Base-by-base conservation (phyloP, 2,888 invertebrate species). In the Hirtodrosophila cameraria region DNA sequence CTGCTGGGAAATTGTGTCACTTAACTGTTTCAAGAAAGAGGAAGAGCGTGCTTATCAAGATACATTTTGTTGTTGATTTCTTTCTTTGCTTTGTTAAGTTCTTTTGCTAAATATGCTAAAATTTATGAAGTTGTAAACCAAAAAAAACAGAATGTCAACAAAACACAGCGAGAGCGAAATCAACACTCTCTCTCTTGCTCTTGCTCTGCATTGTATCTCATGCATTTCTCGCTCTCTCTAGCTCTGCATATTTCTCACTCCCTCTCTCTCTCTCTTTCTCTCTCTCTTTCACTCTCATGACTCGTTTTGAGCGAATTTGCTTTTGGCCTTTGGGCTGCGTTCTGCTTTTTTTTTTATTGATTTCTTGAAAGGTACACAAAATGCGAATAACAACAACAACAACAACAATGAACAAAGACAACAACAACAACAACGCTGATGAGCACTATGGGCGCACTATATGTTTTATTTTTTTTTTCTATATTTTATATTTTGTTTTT, bases 341-440 rank as follows among this genome's bases (percentile, higher is more conserved):
- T 75, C 79, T 88, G 83, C 69, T 64, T 64, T 49, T 78, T 73
- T 66, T 83, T 88, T 88, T 88, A 88, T 88, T 88, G 88, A 88
- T 88, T 88, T 88, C 80, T 88, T 88, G 82, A 87, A 88, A 88
- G 88, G 81, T 87, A 86, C 85, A 85, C 85, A 86, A 87, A 87
- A 85, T 83, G 85, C 82, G 76, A 83, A 83, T 79, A 86, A 75
- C 78, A 87, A 75, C 77, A 83, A 73, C 66, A 68, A 66, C 62
- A 61, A 46, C 54, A 68, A 46, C n/a, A 50, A 59, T 31, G 18
- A 38, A 20, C 42, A 43, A 33, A 23, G 23, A 8, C 42, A 58
- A 53, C 66, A 53, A 41, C 38, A 49, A 28, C 45, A 52, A 30
- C 77, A 70, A 73, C 64, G 58, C 39, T 45, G 30, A 28, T 23